Evolutionary conservation across 2,888 invertebrate species (phyloP).

Genomic region (Sepioteuthis lessoniana): DNA sequence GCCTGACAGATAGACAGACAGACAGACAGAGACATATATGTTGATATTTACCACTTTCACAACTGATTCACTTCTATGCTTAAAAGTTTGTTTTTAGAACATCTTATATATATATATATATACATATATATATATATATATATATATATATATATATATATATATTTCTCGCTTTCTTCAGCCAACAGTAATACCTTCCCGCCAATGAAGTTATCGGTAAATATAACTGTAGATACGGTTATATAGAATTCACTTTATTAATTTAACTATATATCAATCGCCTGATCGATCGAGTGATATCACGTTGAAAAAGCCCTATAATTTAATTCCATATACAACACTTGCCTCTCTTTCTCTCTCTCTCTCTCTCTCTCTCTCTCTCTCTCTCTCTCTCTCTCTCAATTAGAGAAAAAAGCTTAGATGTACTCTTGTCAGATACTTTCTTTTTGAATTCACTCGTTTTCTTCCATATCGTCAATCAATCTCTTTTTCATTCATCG

Average conservation of each 20-base stretch:
- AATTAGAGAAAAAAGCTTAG: too few species aligned
- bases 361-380: slow-evolving; percentile 8
- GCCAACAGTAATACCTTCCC: background rate
- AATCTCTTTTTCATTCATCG: background rate
- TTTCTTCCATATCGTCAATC: background rate
- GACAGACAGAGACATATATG: background rate
- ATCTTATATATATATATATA: too few species aligned
- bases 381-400: slow-evolving; percentile 33
- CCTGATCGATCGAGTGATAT: background rate
- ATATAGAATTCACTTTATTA: background rate
- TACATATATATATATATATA: too few species aligned
- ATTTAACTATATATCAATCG: background rate
- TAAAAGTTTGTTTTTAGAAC: too few species aligned
- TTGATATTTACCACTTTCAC: too few species aligned
- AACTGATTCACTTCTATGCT: too few species aligned
- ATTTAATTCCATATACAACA: background rate
- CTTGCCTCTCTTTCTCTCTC: background rate
- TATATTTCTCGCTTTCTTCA: too few species aligned
- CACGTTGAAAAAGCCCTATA: background rate
- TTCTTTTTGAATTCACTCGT: background rate
- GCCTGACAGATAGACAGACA: background rate
- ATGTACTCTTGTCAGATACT: background rate
- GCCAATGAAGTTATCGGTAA: background rate
- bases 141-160: too few species aligned
- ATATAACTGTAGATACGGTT: background rate